A percentile compares a stretch with the other conserved stretches of the same genome.
Evolutionary conservation across 2,113 vertebrate species (phyloP).

Genomic region (Macaca nemestrina): DNA sequence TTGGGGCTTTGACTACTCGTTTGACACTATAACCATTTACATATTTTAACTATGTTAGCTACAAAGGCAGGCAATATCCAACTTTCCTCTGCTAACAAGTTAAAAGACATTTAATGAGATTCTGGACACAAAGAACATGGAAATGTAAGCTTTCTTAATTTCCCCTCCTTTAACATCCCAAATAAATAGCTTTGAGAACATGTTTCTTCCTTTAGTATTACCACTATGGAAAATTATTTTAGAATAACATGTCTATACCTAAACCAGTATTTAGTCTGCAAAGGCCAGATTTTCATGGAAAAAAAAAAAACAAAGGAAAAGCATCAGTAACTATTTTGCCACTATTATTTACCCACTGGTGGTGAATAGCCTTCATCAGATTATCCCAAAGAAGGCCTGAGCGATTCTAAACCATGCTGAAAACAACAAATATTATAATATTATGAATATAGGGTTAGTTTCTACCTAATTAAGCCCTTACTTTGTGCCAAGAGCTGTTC

Average conservation of each 20-base stretch:
- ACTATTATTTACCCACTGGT: background rate
- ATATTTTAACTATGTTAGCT: constrained; percentile 49
- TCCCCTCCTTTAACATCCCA: background rate
- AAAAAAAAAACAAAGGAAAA: background rate
- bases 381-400: background rate
- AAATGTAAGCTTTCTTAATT: constrained; percentile 29
- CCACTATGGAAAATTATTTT: constrained; percentile 26
- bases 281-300: background rate
- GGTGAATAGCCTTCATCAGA: background rate
- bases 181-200: background rate
- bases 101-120: constrained; percentile 27
- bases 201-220: constrained; percentile 13
- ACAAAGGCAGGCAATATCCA: constrained; percentile 21
- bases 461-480: constrained; percentile 8
- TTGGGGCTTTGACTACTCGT: background rate
- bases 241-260: background rate
- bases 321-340: background rate
- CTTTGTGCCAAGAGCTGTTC: background rate
- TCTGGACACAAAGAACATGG: background rate
- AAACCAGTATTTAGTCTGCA: background rate
- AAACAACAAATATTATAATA: constrained; percentile 15
- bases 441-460: background rate
- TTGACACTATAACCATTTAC: constrained; percentile 40
- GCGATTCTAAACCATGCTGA: background rate
- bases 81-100: background rate